Conservation (phyloP, 2,113 vertebrate genomes). For the Malaclemys terrapin region DNA sequence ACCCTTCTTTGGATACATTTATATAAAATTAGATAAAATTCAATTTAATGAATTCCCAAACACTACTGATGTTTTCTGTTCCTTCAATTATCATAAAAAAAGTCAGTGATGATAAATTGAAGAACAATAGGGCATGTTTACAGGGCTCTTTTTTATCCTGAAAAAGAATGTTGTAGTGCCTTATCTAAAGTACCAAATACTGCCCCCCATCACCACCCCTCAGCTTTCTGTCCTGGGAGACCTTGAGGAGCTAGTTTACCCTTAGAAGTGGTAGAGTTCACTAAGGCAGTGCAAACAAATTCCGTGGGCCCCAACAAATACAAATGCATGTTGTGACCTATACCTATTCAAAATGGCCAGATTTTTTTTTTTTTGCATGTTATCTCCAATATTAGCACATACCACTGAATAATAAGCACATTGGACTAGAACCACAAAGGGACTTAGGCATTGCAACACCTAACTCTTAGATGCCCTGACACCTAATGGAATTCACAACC, state of each 20-base stretch:
- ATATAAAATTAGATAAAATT: neutral
- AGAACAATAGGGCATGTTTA: neutral
- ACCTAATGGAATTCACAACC: neutral
- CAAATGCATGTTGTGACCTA: neutral
- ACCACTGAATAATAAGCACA: neutral
- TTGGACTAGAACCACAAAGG: neutral
- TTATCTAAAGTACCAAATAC: neutral
- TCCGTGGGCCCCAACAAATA: neutral
- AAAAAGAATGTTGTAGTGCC: neutral
- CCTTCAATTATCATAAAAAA: neutral
- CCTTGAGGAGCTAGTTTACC: neutral
- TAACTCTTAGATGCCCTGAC: neutral
- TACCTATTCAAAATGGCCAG: neutral
- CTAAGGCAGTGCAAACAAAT: neutral
- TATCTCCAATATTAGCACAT: neutral
- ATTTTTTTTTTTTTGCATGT: neutral
- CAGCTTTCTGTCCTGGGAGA: constrained; percentile 19
- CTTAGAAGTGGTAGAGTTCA: neutral
- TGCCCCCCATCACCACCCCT: neutral
- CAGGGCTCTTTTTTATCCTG: neutral
- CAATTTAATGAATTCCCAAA: neutral
- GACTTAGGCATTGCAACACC: neutral
- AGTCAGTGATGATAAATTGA: constrained; percentile 10
- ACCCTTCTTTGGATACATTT: neutral
- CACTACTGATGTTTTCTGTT: neutral